Evolutionary conservation across 2,113 vertebrate genomes (phyloP).

Genomic region (Pycnonotus jocosus): DNA sequence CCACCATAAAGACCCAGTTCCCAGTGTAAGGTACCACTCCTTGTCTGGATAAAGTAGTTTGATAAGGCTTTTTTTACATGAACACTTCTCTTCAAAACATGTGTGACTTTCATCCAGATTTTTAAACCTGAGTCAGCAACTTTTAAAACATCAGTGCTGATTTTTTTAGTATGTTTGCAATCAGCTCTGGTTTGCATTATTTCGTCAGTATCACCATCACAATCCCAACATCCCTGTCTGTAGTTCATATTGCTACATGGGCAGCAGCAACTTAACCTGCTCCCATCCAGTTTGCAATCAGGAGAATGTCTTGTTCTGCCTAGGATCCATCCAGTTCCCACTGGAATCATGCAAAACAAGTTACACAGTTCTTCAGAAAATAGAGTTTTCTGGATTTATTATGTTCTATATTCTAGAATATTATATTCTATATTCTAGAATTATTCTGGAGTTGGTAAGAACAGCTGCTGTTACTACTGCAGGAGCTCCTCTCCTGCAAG

Average conservation of each 20-base stretch:
- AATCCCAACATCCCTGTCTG: background rate
- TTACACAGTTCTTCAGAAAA: background rate
- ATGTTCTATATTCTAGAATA: no score
- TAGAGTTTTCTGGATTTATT: no score
- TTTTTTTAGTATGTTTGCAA: background rate
- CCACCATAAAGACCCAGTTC: background rate
- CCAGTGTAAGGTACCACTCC: background rate
- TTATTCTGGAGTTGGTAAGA: background rate
- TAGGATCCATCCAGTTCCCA: background rate
- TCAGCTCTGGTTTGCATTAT: background rate
- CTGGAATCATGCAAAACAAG: background rate
- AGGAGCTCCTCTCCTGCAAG: background rate
- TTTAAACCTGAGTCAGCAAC: background rate
- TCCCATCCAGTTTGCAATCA: accelerated
- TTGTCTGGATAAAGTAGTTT: background rate
- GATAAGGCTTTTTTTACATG: background rate
- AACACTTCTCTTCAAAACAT: background rate
- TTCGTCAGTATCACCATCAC: background rate
- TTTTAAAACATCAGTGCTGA: background rate
- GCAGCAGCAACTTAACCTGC: background rate
- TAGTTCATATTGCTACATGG: background rate
- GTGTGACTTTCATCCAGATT: background rate
- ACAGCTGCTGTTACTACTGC: background rate
- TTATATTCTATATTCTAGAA: no score
- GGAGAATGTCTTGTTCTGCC: background rate